These are phyloP conservation scores for Cranoglanis bouderius DNA, from an alignment of 2,113 vertebrate species.

Conservation along the genomic window DNA sequence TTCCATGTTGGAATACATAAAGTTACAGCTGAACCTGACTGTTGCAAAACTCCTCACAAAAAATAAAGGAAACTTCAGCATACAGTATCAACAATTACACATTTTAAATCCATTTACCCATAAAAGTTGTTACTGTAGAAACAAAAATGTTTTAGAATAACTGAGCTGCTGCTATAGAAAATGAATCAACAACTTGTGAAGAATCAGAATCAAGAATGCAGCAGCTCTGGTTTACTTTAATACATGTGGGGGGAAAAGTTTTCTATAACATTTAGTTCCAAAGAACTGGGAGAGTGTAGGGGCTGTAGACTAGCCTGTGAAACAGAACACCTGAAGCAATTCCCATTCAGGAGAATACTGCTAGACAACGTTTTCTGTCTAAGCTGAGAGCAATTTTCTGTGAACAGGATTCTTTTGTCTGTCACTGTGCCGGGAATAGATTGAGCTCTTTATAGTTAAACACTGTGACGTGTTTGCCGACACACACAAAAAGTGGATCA, in stretches of 20 bases:
- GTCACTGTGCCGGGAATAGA: constrained; percentile 30
- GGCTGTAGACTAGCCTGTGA: constrained; percentile 11
- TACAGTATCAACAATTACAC: neutral
- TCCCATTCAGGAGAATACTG: constrained; percentile 36
- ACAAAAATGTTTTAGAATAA: neutral
- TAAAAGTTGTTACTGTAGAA: neutral
- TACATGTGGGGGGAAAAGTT: neutral
- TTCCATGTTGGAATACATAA: neutral
- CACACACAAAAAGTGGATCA: constrained; percentile 10
- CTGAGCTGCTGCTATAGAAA: neutral
- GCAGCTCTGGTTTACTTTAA: neutral
- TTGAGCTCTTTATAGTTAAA: constrained; percentile 45
- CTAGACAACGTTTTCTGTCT: constrained; percentile 24
- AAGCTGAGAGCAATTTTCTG: constrained; percentile 46
- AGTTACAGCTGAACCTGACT: neutral
- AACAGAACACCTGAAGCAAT: constrained; percentile 10
- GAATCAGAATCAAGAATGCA: neutral
- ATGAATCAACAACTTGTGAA: neutral
- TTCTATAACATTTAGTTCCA: neutral
- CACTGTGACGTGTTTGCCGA: constrained; percentile 15
- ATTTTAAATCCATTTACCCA: neutral
- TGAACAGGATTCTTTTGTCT: constrained; percentile 33
- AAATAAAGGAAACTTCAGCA: neutral
- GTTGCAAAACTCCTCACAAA: neutral
- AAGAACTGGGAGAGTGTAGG: neutral